A percentile compares a stretch with the other conserved stretches of the same genome.
Evolutionary conservation across 2,888 invertebrate genomes (phyloP).

Genomic region (Caenorhabditis sp.): DNA sequence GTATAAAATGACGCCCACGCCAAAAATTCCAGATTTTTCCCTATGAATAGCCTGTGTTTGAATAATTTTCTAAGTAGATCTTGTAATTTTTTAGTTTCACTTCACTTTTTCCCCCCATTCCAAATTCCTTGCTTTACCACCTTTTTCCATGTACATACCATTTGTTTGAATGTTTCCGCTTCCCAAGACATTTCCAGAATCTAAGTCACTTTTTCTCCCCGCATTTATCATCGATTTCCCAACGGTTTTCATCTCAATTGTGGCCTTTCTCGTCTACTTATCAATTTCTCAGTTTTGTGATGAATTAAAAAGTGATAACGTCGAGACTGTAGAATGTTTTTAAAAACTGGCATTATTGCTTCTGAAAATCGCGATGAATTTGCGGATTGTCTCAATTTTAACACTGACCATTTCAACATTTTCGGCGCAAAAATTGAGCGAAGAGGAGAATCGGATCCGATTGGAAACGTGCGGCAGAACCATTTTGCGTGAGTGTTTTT

Average conservation of each 20-base stretch:
- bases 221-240: neutral
- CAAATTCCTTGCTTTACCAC: neutral
- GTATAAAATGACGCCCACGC: conserved; percentile 6
- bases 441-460: neutral
- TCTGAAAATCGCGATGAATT: no score
- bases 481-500: no score
- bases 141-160: neutral
- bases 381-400: neutral
- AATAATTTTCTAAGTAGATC: no score
- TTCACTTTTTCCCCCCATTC: neutral
- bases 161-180: no score
- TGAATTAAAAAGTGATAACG: no score
- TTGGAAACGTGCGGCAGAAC: neutral
- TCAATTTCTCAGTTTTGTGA: no score
- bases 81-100: neutral
- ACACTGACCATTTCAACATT: no score
- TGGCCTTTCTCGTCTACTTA: no score
- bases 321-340: no score
- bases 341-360: no score
- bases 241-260: neutral
- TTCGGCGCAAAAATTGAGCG: neutral
- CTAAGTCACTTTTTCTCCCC: conserved; percentile 23
- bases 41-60: no score
- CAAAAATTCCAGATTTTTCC: neutral
- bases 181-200: conserved; percentile 10